Evolutionary conservation across 2,888 invertebrate species (phyloP).

Genomic region (Neoaliturus tenellus): DNA sequence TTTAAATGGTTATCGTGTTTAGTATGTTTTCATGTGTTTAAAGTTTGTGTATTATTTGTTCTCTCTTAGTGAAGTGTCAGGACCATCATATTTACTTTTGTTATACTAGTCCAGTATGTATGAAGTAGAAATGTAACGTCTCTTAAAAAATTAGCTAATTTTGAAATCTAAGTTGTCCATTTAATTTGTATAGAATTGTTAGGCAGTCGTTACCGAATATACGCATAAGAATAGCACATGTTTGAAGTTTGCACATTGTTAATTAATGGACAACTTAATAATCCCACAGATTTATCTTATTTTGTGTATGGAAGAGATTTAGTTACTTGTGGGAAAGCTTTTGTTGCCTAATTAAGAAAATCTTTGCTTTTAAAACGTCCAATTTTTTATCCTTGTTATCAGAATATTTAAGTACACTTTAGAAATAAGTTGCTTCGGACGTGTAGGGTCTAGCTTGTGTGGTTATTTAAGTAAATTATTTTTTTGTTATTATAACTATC

Average conservation of each 20-base stretch:
- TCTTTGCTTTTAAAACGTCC: neutral
- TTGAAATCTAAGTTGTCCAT: neutral
- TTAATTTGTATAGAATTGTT: neutral
- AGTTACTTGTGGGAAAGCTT: neutral
- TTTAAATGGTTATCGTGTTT: neutral
- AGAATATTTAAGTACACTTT: neutral
- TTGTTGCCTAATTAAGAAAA: neutral
- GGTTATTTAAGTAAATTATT: neutral
- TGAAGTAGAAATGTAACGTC: neutral
- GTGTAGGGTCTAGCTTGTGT: neutral
- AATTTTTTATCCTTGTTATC: neutral
- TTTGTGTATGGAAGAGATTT: neutral
- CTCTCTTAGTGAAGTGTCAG: neutral
- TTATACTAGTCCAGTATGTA: slow-evolving; percentile 10
- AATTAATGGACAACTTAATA: neutral
- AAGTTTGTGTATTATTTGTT: neutral
- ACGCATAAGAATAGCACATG: neutral
- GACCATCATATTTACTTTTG: slow-evolving; percentile 3
- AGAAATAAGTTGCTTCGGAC: neutral
- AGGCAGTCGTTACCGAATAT: neutral
- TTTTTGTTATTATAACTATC: neutral
- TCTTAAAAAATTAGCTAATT: neutral
- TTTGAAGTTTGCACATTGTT: neutral
- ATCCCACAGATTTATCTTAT: neutral
- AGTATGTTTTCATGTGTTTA: neutral